Conservation (phyloP, 2,113 vertebrate species). For the Colossoma macropomum region DNA sequence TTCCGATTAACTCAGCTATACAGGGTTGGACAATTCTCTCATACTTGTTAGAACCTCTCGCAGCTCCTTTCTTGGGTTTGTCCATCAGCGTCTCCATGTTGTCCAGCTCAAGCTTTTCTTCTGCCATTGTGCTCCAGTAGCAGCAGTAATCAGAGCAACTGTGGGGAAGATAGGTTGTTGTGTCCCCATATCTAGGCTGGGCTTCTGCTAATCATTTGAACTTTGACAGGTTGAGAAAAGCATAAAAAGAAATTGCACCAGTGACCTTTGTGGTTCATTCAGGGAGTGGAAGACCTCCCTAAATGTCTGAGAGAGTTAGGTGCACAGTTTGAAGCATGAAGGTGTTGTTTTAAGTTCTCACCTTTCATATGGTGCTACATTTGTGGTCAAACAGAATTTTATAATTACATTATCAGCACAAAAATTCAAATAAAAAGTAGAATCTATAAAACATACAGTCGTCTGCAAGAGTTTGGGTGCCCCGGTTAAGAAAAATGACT, state of each 20-base stretch:
- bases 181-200: background rate
- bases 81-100: conserved; percentile 60
- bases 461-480: too few species aligned
- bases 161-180: background rate
- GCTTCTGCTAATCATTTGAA: conserved; percentile 46
- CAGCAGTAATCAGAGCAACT: background rate
- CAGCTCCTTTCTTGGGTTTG: background rate
- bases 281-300: background rate
- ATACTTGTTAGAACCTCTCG: conserved; percentile 53
- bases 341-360: background rate
- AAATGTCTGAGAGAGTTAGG: background rate
- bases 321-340: background rate
- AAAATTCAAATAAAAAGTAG: too few species aligned
- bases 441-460: too few species aligned
- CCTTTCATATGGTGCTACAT: background rate
- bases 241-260: conserved; percentile 2
- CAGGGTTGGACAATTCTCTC: conserved; percentile 72
- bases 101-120: conserved; percentile 65
- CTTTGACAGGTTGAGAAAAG: conserved; percentile 35
- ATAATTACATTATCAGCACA: too few species aligned
- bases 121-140: conserved; percentile 45
- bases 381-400: too few species aligned
- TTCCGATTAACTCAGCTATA: conserved; percentile 72
- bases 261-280: conserved; percentile 6
- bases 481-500: too few species aligned